A percentile compares a stretch with the other conserved stretches of the same genome.
Evolutionary conservation across 1,140 invertebrate species (phyloP).

Genomic region (Pogonomyrmex californicus): DNA sequence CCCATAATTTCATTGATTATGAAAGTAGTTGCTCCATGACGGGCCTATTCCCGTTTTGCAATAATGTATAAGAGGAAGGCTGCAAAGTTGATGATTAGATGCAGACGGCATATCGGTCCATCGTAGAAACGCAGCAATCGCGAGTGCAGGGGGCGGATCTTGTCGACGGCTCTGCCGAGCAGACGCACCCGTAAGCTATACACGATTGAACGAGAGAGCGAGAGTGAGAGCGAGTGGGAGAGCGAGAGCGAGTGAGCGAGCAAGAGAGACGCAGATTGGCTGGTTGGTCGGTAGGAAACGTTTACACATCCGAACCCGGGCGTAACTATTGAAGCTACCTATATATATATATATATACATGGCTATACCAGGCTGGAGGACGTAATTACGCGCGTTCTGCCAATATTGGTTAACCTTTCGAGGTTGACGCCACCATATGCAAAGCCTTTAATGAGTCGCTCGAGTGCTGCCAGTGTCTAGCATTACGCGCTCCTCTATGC

Average conservation of each 20-base stretch:
- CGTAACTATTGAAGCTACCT: slow-evolving; percentile 77
- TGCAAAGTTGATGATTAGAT: slow-evolving; percentile 30
- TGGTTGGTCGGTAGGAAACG: slow-evolving; percentile 74
- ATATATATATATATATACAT: slow-evolving; percentile 51
- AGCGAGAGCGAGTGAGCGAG: slow-evolving; percentile 7
- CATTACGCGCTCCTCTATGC: slow-evolving; percentile 78
- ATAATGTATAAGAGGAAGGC: not conserved
- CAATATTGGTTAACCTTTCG: slow-evolving; percentile 87
- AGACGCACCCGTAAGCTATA: slow-evolving; percentile 52
- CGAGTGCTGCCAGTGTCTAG: slow-evolving; percentile 82
- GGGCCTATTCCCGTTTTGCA: not conserved
- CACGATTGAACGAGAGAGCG: slow-evolving; percentile 16
- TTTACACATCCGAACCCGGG: slow-evolving; percentile 77
- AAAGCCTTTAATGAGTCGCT: slow-evolving; percentile 86
- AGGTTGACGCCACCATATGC: slow-evolving; percentile 86
- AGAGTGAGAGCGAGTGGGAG: not conserved
- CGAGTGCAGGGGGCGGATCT: slow-evolving; percentile 40
- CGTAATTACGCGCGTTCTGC: slow-evolving; percentile 86
- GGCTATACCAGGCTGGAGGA: slow-evolving; percentile 75
- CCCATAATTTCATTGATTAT: not conserved
- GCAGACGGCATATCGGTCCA: slow-evolving; percentile 23
- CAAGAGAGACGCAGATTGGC: slow-evolving; percentile 58
- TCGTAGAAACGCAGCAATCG: slow-evolving; percentile 33
- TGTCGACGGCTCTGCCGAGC: slow-evolving; percentile 38
- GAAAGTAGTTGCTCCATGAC: not conserved